Percentiles rank a stretch among this genome's conserved stretches.
phyloP scores from a whole-genome alignment of 2,113 vertebrate genomes.

The Thomomys bottae region DNA sequence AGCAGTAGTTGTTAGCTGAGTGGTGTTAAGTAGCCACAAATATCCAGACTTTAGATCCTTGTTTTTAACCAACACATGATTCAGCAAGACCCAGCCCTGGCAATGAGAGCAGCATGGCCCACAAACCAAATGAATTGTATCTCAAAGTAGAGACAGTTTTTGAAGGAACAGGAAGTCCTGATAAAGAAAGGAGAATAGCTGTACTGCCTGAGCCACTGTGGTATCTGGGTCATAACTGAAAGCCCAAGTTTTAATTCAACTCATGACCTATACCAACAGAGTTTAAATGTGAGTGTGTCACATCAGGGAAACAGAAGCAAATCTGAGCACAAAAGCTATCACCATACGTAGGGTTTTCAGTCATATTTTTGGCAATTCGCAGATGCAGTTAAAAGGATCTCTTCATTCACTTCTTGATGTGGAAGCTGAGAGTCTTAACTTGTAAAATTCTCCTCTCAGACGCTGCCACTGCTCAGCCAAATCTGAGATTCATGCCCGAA shows the following conservation, averaged over 20 bases:
- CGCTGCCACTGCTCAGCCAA: background rate
- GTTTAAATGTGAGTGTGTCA: background rate
- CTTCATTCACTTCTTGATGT: background rate
- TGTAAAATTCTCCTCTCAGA: background rate
- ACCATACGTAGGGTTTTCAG: background rate
- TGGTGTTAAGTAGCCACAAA: background rate
- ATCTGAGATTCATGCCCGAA: background rate
- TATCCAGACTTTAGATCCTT: background rate
- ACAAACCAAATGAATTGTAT: background rate
- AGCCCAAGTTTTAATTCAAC: background rate
- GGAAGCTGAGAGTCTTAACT: background rate
- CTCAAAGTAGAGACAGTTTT: background rate
- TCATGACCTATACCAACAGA: background rate
- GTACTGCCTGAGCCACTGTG: too few relatives aligned
- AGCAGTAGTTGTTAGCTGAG: background rate
- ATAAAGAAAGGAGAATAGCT: background rate
- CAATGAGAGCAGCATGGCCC: background rate
- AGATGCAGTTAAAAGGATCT: background rate
- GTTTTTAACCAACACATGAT: background rate
- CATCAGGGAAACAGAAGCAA: background rate
- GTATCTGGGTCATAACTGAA: background rate
- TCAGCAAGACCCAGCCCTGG: background rate
- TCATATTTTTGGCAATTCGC: background rate
- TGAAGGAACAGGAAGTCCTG: background rate
- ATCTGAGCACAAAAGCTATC: background rate